Conservation (phyloP, 2,113 vertebrate genomes). For the Setophaga kirtlandii region DNA sequence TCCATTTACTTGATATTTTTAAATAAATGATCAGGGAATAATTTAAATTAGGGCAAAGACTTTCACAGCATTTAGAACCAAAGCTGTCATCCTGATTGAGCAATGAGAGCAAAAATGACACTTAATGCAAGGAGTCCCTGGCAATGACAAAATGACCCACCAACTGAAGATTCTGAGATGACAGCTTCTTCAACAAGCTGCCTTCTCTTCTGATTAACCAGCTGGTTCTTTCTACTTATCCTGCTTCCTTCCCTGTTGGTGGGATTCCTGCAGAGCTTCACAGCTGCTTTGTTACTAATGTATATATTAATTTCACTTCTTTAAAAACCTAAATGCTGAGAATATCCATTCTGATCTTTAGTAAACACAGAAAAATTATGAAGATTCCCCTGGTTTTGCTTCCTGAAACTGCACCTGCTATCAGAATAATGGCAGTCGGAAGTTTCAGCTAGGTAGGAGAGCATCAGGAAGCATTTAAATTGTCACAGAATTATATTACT, state of each 20-base stretch:
- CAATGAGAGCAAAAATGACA: constrained; percentile 60
- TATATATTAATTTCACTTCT: constrained; percentile 52
- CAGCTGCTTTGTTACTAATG: constrained; percentile 49
- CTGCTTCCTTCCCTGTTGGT: constrained; percentile 46
- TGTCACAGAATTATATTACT: neutral
- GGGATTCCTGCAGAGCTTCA: constrained; percentile 64
- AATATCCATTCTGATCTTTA: constrained; percentile 2
- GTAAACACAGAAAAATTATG: neutral
- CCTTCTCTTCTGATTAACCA: constrained; percentile 60
- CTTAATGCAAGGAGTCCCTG: constrained; percentile 56
- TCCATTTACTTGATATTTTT: neutral
- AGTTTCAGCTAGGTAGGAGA: constrained; percentile 1
- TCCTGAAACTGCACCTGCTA: neutral
- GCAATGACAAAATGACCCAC: constrained; percentile 68
- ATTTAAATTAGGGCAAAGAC: constrained; percentile 43
- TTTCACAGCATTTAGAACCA: constrained; percentile 34
- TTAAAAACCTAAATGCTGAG: neutral
- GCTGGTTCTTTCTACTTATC: constrained; percentile 26
- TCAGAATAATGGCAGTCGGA: neutral
- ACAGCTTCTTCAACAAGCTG: constrained; percentile 55
- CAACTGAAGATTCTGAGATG: constrained; percentile 56
- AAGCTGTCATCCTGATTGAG: constrained; percentile 53
- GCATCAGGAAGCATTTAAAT: neutral
- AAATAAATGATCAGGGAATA: neutral
- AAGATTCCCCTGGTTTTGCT: neutral